Conservation (phyloP, 1,140 invertebrate species). For the Stegodyphus dumicola region DNA sequence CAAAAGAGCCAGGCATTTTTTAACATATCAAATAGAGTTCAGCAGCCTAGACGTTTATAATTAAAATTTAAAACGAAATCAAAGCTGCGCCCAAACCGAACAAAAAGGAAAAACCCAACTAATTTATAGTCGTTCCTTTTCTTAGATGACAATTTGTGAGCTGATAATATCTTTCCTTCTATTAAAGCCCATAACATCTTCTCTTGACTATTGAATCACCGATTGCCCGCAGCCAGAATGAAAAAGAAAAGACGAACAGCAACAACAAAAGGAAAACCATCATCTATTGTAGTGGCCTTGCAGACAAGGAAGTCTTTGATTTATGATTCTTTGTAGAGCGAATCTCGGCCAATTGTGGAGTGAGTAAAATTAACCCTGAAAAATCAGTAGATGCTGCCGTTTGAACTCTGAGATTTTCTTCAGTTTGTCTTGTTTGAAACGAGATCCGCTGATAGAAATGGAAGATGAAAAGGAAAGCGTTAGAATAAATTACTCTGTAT, state of each 20-base stretch:
- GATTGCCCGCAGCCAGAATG: not conserved
- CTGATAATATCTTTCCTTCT: not conserved
- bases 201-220: not conserved
- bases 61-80: too few species aligned
- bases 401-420: too few species aligned
- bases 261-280: not conserved
- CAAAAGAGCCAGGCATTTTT: too few species aligned
- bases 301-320: conserved; percentile 2
- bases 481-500: too few species aligned
- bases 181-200: not conserved
- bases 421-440: too few species aligned
- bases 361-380: not conserved
- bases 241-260: not conserved
- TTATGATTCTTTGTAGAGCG: not conserved
- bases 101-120: not conserved
- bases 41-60: too few species aligned
- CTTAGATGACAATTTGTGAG: not conserved
- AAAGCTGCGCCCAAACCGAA: not conserved
- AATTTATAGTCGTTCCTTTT: not conserved
- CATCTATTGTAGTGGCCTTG: not conserved
- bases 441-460: too few species aligned
- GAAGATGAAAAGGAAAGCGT: too few species aligned
- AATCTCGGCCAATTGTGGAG: not conserved
- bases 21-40: too few species aligned
- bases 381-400: not conserved